Evolutionary conservation across 2,888 invertebrate species (phyloP).

Genomic region (Brachynemurus nebulosus): DNA sequence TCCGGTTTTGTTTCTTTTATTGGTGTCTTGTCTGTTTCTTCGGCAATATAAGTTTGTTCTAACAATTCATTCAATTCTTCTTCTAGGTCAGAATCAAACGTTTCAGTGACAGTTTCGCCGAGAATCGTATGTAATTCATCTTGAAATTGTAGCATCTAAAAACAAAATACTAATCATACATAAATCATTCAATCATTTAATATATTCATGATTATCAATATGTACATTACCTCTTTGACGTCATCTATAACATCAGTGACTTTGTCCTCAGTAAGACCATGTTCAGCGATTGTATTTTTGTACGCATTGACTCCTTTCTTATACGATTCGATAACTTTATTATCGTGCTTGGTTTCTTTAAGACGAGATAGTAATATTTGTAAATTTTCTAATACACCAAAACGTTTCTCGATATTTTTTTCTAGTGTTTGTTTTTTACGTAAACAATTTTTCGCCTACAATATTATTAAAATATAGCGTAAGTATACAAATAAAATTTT

Average conservation of each 20-base stretch:
- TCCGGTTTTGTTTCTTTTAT: no score
- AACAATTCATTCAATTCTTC: constrained; percentile 49
- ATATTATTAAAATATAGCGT: no score
- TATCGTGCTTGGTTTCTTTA: constrained; percentile 41
- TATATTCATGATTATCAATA: not conserved
- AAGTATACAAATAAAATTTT: not conserved
- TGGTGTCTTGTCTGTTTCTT: no score
- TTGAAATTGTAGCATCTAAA: constrained; percentile 42
- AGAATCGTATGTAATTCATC: constrained; percentile 42
- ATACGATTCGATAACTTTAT: constrained; percentile 41
- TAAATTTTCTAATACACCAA: constrained; percentile 42
- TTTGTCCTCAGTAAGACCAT: constrained; percentile 50
- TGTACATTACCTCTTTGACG: constrained; percentile 46
- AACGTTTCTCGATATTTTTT: constrained; percentile 38
- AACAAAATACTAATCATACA: constrained; percentile 9
- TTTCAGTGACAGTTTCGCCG: constrained; percentile 34
- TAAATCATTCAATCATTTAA: no score
- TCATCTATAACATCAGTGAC: constrained; percentile 60
- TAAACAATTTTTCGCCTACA: constrained; percentile 44
- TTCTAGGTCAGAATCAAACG: constrained; percentile 49
- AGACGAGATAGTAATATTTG: constrained; percentile 42
- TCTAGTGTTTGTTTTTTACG: constrained; percentile 46
- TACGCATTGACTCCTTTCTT: constrained; percentile 55
- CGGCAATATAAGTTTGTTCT: constrained; percentile 15
- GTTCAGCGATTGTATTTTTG: constrained; percentile 46